Evolutionary conservation across 2,888 invertebrate genomes (phyloP).

Genomic region (Mythimna impura): DNA sequence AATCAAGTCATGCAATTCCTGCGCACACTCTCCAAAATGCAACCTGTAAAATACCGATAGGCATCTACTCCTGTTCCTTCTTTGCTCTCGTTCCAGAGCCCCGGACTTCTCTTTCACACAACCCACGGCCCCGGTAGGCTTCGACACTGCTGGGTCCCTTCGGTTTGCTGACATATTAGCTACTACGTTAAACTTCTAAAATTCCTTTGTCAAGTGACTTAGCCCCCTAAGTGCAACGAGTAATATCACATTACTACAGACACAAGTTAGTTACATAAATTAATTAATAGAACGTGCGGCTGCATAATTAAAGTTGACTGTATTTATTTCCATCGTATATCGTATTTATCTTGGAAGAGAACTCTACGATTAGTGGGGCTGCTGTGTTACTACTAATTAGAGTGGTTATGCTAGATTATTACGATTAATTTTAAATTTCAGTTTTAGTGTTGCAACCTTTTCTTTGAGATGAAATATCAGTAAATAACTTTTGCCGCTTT

Average conservation of each 20-base stretch:
- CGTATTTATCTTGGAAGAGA: constrained; percentile 55
- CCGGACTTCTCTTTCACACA: too few species aligned
- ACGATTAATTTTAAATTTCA: neutral
- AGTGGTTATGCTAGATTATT: neutral
- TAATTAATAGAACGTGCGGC: constrained; percentile 74
- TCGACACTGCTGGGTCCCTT: too few species aligned
- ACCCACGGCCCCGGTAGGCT: too few species aligned
- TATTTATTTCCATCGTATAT: constrained; percentile 64
- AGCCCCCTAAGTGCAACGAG: constrained; percentile 56
- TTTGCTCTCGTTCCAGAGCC: too few species aligned
- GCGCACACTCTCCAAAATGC: too few species aligned
- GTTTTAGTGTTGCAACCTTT: too few species aligned
- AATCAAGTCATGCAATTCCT: too few species aligned
- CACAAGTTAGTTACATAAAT: constrained; percentile 72
- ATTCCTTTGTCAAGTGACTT: neutral
- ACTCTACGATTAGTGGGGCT: constrained; percentile 35
- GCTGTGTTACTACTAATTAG: constrained; percentile 15
- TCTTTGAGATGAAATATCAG: too few species aligned
- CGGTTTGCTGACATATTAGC: too few species aligned
- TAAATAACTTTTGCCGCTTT: too few species aligned
- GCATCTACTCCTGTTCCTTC: too few species aligned
- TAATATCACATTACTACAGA: constrained; percentile 66
- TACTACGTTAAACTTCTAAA: constrained; percentile 39
- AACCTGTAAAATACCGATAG: too few species aligned
- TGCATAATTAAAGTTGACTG: constrained; percentile 71